Evolutionary conservation across 2,113 vertebrate genomes (phyloP).

Genomic region (Hippocampus mohnikei): DNA sequence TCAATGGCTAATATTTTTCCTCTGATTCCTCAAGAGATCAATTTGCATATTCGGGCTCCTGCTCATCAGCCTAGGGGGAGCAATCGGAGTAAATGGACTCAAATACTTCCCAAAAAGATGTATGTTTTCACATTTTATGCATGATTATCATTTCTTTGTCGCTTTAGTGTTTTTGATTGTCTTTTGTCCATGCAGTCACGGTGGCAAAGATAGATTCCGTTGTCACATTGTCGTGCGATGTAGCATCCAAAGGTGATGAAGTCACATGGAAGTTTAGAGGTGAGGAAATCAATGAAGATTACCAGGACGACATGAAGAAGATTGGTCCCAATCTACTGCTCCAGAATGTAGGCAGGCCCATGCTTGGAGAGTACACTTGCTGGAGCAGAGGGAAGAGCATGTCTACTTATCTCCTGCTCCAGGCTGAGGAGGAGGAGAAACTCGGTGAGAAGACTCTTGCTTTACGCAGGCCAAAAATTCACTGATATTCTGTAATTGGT

Average conservation of each 20-base stretch:
- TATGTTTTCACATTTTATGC: slow-evolving; percentile 17
- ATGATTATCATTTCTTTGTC: not conserved
- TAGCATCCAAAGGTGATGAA: rapidly evolving
- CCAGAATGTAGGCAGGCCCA: not conserved
- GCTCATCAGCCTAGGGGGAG: slow-evolving; percentile 17
- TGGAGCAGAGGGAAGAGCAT: slow-evolving; percentile 37
- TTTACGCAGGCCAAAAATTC: not conserved
- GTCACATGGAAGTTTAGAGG: slow-evolving; percentile 50
- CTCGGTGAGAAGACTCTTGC: slow-evolving; percentile 19
- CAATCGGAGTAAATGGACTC: slow-evolving; percentile 21
- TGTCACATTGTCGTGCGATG: slow-evolving; percentile 51
- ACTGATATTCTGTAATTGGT: not conserved
- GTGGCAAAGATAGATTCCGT: not conserved
- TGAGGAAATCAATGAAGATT: not conserved
- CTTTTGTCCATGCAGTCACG: slow-evolving; percentile 35
- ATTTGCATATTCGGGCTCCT: slow-evolving; percentile 42
- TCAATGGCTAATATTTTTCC: not conserved
- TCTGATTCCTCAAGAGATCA: slow-evolving; percentile 20
- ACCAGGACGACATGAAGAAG: rapidly evolving
- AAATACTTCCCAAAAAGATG: slow-evolving; percentile 47
- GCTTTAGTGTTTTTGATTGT: not conserved
- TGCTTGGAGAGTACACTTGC: slow-evolving; percentile 69
- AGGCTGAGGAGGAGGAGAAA: slow-evolving; percentile 2
- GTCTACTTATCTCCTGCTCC: slow-evolving; percentile 55
- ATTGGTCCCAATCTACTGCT: slow-evolving; percentile 17